Evolutionary conservation across 2,888 invertebrate genomes (phyloP).

Genomic region (Drosophila phalerata): DNA sequence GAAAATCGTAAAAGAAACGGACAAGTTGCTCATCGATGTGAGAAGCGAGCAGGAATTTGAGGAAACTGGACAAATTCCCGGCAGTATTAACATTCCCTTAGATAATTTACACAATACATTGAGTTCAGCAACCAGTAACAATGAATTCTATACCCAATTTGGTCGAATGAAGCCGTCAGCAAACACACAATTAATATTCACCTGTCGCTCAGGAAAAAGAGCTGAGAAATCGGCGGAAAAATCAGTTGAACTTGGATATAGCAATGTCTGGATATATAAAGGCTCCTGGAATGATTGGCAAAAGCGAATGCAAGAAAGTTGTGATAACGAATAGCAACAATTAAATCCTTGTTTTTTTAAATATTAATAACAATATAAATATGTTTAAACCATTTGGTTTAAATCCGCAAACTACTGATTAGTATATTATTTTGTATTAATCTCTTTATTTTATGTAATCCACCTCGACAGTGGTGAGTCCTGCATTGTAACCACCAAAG

Average conservation of each 20-base stretch:
- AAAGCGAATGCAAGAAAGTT: conserved; percentile 66
- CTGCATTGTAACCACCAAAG: conserved; percentile 42
- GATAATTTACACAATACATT: conserved; percentile 80
- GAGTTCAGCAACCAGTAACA: neutral
- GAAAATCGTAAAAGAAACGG: conserved; percentile 85
- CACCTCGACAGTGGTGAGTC: conserved; percentile 67
- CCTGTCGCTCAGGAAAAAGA: conserved; percentile 20
- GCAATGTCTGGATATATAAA: conserved; percentile 76
- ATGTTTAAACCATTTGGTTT: too few relatives aligned
- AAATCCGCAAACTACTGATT: too few relatives aligned
- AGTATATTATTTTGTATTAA: conserved; percentile 6
- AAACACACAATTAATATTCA: conserved; percentile 76
- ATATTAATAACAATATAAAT: neutral
- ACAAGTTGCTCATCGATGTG: conserved; percentile 90
- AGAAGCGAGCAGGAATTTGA: conserved; percentile 88
- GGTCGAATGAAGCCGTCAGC: conserved; percentile 54
- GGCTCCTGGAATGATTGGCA: conserved; percentile 85
- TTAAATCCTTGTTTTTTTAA: neutral
- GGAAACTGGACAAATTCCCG: conserved; percentile 90
- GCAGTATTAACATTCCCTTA: conserved; percentile 92
- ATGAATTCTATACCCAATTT: conserved; percentile 14
- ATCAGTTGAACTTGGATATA: conserved; percentile 84
- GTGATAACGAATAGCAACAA: neutral
- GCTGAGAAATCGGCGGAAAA: conserved; percentile 81
- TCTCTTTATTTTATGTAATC: conserved; percentile 36